Evolutionary conservation across 2,797 vertebrate genomes (phyloP).

Genomic region (Melanotaenia trifasciata): DNA sequence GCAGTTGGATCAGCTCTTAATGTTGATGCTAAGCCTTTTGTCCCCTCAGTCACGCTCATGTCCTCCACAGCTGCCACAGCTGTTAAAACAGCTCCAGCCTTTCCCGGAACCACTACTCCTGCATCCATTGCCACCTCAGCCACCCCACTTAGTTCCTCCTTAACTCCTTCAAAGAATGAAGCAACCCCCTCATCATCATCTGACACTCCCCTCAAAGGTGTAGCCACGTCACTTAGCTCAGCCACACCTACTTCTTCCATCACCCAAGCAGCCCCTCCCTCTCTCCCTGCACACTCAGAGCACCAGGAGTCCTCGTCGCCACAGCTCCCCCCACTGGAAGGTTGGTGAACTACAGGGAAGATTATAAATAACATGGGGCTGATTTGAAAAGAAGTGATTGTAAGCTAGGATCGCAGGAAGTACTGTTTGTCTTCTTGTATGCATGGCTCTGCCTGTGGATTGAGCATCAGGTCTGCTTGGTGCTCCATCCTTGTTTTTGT

Average conservation of each 20-base stretch:
- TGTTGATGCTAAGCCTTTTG: conserved; percentile 74
- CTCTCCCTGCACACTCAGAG: conserved; percentile 81
- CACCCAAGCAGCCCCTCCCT: conserved; percentile 73
- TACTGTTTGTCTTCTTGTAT: conserved; percentile 67
- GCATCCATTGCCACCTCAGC: conserved; percentile 10
- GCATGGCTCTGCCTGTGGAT: conserved; percentile 79
- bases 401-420: conserved; percentile 55
- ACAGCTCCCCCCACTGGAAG: conserved; percentile 80
- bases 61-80: conserved; percentile 22
- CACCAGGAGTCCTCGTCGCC: conserved; percentile 80
- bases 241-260: conserved; percentile 58
- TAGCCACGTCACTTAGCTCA: conserved; percentile 46
- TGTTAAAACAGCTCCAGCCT: conserved; percentile 12
- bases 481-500: conserved; percentile 57
- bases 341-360: conserved; percentile 83
- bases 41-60: conserved; percentile 60
- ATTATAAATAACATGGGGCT: conserved; percentile 63
- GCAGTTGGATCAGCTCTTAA: conserved; percentile 68
- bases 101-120: background rate
- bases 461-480: conserved; percentile 60
- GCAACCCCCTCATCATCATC: conserved; percentile 14
- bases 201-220: conserved; percentile 29
- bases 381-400: conserved; percentile 50
- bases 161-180: conserved; percentile 38
- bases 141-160: conserved; percentile 22